Evolutionary conservation across 1,140 invertebrate genomes (phyloP).

Genomic region (Geopemphigus sp.): DNA sequence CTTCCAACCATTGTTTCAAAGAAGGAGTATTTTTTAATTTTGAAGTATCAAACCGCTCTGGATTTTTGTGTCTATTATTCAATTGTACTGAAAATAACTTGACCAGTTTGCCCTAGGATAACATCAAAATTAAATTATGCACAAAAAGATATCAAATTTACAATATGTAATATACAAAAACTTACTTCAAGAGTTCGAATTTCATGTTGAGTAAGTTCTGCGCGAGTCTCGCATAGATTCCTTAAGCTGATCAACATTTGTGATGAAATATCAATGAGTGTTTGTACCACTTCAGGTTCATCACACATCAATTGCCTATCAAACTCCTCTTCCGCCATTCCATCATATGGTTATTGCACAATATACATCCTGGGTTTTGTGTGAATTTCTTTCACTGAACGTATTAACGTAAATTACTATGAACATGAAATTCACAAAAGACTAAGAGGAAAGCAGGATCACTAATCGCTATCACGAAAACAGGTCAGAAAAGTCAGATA

Average conservation of each 20-base stretch:
- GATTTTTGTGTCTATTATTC: constrained; percentile 75
- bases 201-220: constrained; percentile 90
- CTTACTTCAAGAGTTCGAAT: constrained; percentile 87
- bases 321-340: constrained; percentile 52
- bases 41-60: constrained; percentile 67
- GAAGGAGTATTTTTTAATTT: constrained; percentile 70
- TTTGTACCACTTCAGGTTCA: constrained; percentile 65
- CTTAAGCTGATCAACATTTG: constrained; percentile 86
- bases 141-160: not conserved
- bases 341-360: constrained; percentile 49
- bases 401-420: not conserved
- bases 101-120: constrained; percentile 83
- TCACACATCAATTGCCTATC: constrained; percentile 49
- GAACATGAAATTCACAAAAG: constrained; percentile 28
- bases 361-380: constrained; percentile 27
- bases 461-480: constrained; percentile 44
- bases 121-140: not conserved
- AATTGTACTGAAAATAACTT: constrained; percentile 89
- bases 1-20: constrained; percentile 83
- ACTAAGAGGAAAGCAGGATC: constrained; percentile 21
- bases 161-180: not conserved
- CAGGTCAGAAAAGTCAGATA: constrained; percentile 49
- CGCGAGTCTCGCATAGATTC: constrained; percentile 87
- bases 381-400: not conserved
- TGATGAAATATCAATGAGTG: constrained; percentile 92